A percentile compares a stretch with the other conserved stretches of the same genome.
Evolutionary conservation across 2,113 vertebrate genomes (phyloP).

Genomic region (Prunella fulvescens): DNA sequence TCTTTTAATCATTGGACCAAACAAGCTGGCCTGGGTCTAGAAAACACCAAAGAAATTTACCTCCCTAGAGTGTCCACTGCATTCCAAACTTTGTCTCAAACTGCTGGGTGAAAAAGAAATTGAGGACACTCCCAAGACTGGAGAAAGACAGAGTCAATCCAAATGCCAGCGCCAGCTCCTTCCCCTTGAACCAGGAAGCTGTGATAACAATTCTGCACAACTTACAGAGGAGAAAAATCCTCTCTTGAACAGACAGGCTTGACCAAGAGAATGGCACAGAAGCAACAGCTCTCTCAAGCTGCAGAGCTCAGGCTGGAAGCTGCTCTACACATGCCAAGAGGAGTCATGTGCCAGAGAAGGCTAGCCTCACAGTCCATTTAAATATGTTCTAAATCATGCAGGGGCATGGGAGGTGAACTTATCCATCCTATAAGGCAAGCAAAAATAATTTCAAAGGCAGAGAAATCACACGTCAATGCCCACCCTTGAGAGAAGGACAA

Average conservation of each 20-base stretch:
- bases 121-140: conserved; percentile 78
- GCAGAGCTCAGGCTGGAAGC: neutral
- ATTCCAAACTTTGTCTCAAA: conserved; percentile 79
- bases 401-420: neutral
- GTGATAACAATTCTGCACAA: conserved; percentile 83
- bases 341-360: neutral
- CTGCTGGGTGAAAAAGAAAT: conserved; percentile 81
- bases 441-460: neutral
- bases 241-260: neutral
- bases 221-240: conserved; percentile 8
- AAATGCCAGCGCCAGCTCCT: conserved; percentile 81
- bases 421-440: neutral
- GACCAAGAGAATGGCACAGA: neutral
- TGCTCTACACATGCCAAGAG: fast-evolving
- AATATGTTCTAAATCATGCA: neutral
- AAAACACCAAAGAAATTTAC: conserved; percentile 43
- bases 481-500: neutral
- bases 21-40: neutral
- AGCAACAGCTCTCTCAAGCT: neutral
- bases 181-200: conserved; percentile 83
- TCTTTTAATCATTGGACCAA: neutral
- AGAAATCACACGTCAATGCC: neutral
- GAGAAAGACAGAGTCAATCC: conserved; percentile 80
- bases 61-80: conserved; percentile 83
- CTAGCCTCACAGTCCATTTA: neutral